A percentile compares a stretch with the other conserved stretches of the same genome.
These are phyloP conservation scores for Octodon degus DNA, from an alignment of 2,113 vertebrate genomes.

Conservation along the genomic window DNA sequence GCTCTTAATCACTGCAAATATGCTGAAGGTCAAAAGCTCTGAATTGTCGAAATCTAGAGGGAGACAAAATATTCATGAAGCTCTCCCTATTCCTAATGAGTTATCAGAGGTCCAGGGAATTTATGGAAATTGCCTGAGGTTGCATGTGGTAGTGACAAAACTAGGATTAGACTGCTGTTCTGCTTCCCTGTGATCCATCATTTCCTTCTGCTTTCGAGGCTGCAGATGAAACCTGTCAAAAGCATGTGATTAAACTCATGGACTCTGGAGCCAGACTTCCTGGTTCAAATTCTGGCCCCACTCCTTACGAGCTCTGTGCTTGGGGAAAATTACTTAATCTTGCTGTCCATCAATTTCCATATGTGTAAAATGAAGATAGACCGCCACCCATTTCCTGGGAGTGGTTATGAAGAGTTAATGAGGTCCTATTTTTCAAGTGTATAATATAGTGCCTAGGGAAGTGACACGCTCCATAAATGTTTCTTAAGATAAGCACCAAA, in stretches of 20 bases:
- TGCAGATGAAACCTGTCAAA: not conserved
- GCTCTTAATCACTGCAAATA: not conserved
- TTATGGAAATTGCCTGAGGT: slow-evolving; percentile 27
- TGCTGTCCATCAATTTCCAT: not conserved
- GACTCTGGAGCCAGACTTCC: not conserved
- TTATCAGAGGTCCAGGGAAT: not conserved
- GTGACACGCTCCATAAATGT: not conserved
- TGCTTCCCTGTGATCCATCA: not conserved
- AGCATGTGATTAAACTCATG: not conserved
- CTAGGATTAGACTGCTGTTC: slow-evolving; percentile 27
- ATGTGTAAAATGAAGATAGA: not conserved
- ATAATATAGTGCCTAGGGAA: slow-evolving; percentile 3
- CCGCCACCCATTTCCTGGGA: not conserved
- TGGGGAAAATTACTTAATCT: slow-evolving; percentile 4
- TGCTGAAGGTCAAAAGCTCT: not conserved
- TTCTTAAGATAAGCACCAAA: not conserved
- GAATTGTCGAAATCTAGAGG: slow-evolving; percentile 10
- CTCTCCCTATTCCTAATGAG: slow-evolving; percentile 29
- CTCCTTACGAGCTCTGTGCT: not conserved
- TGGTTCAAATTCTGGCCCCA: not conserved
- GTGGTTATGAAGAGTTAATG: not conserved
- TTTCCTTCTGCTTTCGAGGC: slow-evolving; percentile 4
- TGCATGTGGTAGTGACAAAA: slow-evolving; percentile 23
- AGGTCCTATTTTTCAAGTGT: not conserved
- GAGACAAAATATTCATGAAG: slow-evolving; percentile 14